phyloP scores from a whole-genome alignment of 2,888 invertebrate species.

The Apodemia duryi region DNA sequence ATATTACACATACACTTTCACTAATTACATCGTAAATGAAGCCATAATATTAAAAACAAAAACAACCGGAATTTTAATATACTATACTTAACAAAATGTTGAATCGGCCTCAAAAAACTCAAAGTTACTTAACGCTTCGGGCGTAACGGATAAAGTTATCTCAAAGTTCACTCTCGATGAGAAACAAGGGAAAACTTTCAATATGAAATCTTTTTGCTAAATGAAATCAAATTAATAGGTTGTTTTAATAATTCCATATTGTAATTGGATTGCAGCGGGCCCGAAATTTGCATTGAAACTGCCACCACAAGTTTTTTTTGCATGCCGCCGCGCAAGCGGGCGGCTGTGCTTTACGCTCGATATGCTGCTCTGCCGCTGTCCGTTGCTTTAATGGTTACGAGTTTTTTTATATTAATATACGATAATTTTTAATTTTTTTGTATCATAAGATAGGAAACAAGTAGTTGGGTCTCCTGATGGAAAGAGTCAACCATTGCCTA shows the following conservation, averaged over 20 bases:
- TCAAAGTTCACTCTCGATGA: background rate
- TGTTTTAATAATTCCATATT: background rate
- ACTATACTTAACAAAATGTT: background rate
- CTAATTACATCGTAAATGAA: constrained; percentile 33
- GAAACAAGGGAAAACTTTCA: background rate
- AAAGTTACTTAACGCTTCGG: background rate
- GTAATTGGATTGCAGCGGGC: background rate
- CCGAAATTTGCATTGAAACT: background rate
- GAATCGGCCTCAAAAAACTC: background rate
- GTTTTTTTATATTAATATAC: no score
- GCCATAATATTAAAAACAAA: constrained; percentile 29
- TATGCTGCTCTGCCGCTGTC: no score
- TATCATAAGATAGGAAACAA: no score
- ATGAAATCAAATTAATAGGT: background rate
- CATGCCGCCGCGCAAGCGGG: no score
- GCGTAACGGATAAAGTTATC: background rate
- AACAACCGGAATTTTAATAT: no score
- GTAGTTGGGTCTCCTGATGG: no score
- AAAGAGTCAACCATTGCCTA: no score
- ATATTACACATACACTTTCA: constrained; percentile 35
- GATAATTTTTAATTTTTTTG: no score
- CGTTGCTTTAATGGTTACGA: no score
- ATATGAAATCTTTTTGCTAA: background rate
- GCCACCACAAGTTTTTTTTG: no score
- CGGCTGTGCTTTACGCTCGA: no score